A percentile compares a stretch with the other conserved stretches of the same genome.
Evolutionary conservation across 2,113 vertebrate species (phyloP).

Genomic region (Lamprotornis superbus): DNA sequence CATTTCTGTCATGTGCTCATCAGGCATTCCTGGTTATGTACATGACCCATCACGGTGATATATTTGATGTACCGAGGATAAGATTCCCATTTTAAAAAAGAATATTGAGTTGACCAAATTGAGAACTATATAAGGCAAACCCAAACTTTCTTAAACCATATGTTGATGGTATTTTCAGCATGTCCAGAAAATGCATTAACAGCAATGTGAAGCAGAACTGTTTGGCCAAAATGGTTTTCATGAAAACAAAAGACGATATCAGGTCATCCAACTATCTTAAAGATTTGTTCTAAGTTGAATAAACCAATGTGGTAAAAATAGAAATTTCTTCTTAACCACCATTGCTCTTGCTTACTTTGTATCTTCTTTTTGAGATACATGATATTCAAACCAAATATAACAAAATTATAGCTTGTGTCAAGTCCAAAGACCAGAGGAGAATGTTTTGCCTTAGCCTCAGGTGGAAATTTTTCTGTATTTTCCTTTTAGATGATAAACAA

Average conservation of each 20-base stretch:
- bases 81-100: neutral
- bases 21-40: neutral
- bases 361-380: neutral
- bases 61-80: accelerated
- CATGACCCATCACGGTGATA: neutral
- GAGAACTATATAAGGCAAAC: neutral
- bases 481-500: neutral
- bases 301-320: neutral
- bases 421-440: neutral
- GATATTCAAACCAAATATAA: neutral
- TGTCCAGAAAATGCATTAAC: neutral
- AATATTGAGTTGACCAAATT: neutral
- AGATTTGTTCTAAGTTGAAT: neutral
- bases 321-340: neutral
- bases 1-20: neutral
- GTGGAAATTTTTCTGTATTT: neutral
- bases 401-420: neutral
- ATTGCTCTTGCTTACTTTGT: neutral
- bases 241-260: neutral
- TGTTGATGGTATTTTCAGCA: neutral
- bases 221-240: neutral
- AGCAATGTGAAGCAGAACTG: neutral
- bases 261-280: neutral
- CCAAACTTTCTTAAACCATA: no score
- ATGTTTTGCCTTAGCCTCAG: neutral